These are phyloP conservation scores for Ruditapes philippinarum DNA, from an alignment of 1,140 invertebrate genomes.

Conservation along the genomic window DNA sequence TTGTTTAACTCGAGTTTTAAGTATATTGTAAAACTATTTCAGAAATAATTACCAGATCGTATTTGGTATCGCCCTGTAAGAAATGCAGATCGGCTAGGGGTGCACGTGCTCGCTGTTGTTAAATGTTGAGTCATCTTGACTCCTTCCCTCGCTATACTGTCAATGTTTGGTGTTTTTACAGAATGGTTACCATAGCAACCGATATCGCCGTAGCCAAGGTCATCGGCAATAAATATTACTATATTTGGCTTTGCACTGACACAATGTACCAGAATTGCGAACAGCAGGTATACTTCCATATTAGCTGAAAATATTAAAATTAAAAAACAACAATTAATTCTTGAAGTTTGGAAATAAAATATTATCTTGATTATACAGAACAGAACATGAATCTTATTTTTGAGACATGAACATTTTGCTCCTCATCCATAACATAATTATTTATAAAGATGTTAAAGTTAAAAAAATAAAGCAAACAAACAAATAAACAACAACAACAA, in stretches of 20 bases:
- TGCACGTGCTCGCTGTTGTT: slow-evolving; percentile 84
- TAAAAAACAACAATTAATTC: too few species aligned
- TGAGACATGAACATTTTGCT: too few species aligned
- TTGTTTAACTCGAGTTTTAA: too few species aligned
- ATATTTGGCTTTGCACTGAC: slow-evolving; percentile 81
- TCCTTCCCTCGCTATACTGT: slow-evolving; percentile 82
- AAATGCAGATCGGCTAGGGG: slow-evolving; percentile 85
- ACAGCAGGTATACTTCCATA: neutral
- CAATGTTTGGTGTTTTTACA: slow-evolving; percentile 85
- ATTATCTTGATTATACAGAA: too few species aligned
- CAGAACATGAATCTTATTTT: too few species aligned
- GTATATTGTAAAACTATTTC: too few species aligned
- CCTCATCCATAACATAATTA: too few species aligned
- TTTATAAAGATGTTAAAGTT: too few species aligned
- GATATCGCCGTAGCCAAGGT: slow-evolving; percentile 86
- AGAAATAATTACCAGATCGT: slow-evolving; percentile 83
- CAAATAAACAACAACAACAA: too few species aligned
- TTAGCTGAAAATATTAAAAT: neutral
- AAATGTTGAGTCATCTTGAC: slow-evolving; percentile 84
- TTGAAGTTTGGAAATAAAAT: too few species aligned
- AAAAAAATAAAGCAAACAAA: too few species aligned
- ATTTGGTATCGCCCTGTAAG: slow-evolving; percentile 85
- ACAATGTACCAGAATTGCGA: neutral
- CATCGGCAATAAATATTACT: slow-evolving; percentile 86
- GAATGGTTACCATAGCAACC: slow-evolving; percentile 85